Evolutionary conservation across 2,113 vertebrate genomes (phyloP).

Genomic region (Dolichotis patagonum): DNA sequence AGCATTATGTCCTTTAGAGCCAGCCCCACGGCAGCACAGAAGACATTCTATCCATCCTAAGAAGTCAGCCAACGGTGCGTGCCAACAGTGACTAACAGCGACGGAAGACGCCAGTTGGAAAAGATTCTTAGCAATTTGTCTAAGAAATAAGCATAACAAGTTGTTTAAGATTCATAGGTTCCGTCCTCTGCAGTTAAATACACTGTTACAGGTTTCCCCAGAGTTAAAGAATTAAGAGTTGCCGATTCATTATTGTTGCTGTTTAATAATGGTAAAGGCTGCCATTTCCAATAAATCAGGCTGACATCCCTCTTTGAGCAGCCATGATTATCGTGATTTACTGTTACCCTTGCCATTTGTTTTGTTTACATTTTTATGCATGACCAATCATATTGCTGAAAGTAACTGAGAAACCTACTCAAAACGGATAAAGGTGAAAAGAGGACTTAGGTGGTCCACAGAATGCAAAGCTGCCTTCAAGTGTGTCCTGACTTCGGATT

Average conservation of each 20-base stretch:
- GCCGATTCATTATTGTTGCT: not conserved
- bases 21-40: not conserved
- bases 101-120: not conserved
- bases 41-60: not conserved
- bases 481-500: not conserved
- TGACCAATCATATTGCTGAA: not conserved
- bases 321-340: not conserved
- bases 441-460: not conserved
- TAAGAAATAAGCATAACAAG: not conserved
- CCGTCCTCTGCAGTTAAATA: not conserved
- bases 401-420: not conserved
- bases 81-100: not conserved
- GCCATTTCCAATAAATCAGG: not conserved
- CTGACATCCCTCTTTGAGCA: not conserved
- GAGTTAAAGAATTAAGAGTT: conserved; percentile 10
- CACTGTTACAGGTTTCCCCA: not conserved
- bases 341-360: not conserved
- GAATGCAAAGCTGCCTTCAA: not conserved
- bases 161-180: not conserved
- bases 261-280: not conserved
- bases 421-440: not conserved
- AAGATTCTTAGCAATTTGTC: conserved; percentile 25
- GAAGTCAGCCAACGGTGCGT: not conserved
- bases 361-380: not conserved
- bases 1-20: not conserved